Evolutionary conservation across 2,888 invertebrate species (phyloP).

Genomic region (Villa cingulata): DNA sequence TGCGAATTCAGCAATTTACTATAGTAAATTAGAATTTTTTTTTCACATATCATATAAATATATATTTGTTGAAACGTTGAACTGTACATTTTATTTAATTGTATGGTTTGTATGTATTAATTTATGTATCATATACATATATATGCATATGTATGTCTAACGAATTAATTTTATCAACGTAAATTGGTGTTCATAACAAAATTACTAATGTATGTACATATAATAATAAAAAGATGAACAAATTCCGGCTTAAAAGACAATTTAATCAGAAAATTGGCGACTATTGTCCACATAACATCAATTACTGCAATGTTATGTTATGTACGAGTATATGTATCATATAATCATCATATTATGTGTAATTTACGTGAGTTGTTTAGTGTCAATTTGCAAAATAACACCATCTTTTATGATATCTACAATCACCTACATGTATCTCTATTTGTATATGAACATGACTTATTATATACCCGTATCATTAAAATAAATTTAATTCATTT

Average conservation of each 20-base stretch:
- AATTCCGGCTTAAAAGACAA: slow-evolving; percentile 20
- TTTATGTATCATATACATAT: no score
- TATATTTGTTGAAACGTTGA: no score
- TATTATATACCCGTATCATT: no score
- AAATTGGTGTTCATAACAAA: slow-evolving; percentile 9
- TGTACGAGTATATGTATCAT: no score
- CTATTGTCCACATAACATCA: slow-evolving; percentile 10
- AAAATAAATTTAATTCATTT: no score
- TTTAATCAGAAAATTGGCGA: slow-evolving; percentile 19
- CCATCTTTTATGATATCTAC: no score
- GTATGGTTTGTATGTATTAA: no score
- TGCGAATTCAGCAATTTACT: slow-evolving; percentile 3
- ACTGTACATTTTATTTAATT: no score
- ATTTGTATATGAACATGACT: no score
- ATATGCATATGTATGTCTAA: no score
- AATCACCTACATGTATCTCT: no score
- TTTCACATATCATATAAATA: background rate
- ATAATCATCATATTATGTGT: slow-evolving; percentile 8
- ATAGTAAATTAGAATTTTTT: slow-evolving; percentile 1
- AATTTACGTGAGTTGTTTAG: slow-evolving; percentile 14
- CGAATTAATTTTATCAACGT: background rate
- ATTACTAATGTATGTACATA: background rate
- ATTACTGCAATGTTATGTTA: no score
- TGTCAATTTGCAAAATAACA: slow-evolving; percentile 17
- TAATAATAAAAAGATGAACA: slow-evolving; percentile 9